Conservation (phyloP, 2,797 vertebrate species). For the Characodon lateralis region DNA sequence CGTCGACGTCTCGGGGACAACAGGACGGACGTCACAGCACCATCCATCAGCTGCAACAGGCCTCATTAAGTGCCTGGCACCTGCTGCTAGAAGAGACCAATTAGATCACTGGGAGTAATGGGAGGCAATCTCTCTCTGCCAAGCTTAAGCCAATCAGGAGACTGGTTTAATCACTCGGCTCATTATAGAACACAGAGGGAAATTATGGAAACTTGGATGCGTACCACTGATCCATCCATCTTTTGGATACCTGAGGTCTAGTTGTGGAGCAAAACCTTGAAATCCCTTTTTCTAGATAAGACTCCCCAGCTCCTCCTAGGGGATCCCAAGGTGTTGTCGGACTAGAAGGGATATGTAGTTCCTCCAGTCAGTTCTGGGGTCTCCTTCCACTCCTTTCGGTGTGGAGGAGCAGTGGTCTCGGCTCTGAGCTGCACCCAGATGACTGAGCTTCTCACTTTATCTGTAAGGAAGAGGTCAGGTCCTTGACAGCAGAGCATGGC, state of each 20-base stretch:
- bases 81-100: conserved; percentile 73
- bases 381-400: too few species aligned
- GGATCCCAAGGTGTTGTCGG: too few species aligned
- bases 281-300: too few species aligned
- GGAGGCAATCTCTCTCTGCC: conserved; percentile 65
- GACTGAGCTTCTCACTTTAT: too few species aligned
- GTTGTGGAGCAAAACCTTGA: too few species aligned
- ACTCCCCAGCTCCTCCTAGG: too few species aligned
- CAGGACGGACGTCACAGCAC: conserved; percentile 29
- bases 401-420: too few species aligned
- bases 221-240: not conserved
- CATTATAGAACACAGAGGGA: conserved; percentile 28
- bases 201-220: conserved; percentile 3
- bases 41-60: conserved; percentile 76
- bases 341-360: too few species aligned
- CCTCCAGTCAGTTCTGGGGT: not conserved
- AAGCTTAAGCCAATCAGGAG: conserved; percentile 56
- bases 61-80: conserved; percentile 77
- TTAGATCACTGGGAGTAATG: conserved; percentile 63
- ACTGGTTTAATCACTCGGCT: conserved; percentile 32
- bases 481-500: too few species aligned
- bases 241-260: too few species aligned
- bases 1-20: conserved; percentile 16
- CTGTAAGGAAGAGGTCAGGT: too few species aligned
- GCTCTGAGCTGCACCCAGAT: too few species aligned